phyloP scores from a whole-genome alignment of 2,888 invertebrate species.

The Drosophila imparisetae region DNA sequence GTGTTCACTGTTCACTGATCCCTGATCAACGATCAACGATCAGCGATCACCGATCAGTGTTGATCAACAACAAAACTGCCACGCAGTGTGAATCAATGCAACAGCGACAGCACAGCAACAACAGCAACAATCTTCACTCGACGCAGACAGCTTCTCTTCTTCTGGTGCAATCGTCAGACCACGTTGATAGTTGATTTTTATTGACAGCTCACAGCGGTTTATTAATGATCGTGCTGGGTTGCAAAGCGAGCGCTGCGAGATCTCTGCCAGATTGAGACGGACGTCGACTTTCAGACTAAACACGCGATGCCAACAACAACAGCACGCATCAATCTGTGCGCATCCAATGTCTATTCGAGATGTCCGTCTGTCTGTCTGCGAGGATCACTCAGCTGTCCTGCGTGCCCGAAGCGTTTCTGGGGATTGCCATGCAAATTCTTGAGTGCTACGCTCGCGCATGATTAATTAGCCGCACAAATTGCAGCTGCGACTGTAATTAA shows the following conservation, averaged over 20 bases:
- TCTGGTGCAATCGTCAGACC: constrained; percentile 18
- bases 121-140: constrained; percentile 16
- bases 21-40: constrained; percentile 25
- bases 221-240: constrained; percentile 81
- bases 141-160: constrained; percentile 2
- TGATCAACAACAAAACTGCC: constrained; percentile 34
- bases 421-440: constrained; percentile 62
- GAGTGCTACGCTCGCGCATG: constrained; percentile 37
- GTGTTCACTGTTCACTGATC: constrained; percentile 33
- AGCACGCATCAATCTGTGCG: constrained; percentile 72
- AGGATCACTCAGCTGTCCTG: constrained; percentile 70
- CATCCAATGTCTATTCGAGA: constrained; percentile 38
- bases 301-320: constrained; percentile 61
- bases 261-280: constrained; percentile 23
- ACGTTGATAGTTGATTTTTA: constrained; percentile 74
- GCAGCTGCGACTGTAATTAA: constrained; percentile 72
- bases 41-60: constrained; percentile 18
- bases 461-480: constrained; percentile 73
- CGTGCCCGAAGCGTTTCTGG: neutral
- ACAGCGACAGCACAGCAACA: constrained; percentile 2
- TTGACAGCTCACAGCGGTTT: constrained; percentile 83
- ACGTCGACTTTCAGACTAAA: constrained; percentile 13
- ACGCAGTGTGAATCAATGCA: constrained; percentile 36
- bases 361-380: constrained; percentile 40
- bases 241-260: constrained; percentile 15